Percentiles rank a stretch among this genome's conserved stretches.
Conservation (phyloP, 1,140 invertebrate species). For the Conopomorpha cramerella region DNA sequence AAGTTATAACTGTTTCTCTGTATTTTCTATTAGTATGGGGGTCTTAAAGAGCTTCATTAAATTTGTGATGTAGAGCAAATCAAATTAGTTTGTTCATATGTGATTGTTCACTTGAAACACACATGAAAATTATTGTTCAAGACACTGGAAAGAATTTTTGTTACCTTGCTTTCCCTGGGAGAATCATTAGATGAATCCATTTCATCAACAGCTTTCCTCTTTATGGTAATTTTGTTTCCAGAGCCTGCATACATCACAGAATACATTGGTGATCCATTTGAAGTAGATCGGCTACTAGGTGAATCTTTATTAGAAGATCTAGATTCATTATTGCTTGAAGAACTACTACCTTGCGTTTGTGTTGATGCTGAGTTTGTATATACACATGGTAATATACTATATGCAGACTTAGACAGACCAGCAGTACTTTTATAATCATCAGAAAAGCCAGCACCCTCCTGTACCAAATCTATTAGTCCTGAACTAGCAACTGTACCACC, state of each 20-base stretch:
- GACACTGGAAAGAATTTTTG: background rate
- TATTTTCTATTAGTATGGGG: background rate
- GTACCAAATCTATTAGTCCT: constrained; percentile 74
- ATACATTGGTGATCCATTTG: constrained; percentile 74
- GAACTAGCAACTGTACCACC: constrained; percentile 55
- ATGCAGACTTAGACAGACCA: constrained; percentile 70
- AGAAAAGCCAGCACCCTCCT: constrained; percentile 77
- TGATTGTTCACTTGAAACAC: no score
- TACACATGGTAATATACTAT: constrained; percentile 74
- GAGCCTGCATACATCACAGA: constrained; percentile 78
- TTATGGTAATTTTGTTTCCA: constrained; percentile 82
- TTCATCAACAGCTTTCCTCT: constrained; percentile 71
- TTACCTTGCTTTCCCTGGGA: constrained; percentile 37
- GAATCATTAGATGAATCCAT: constrained; percentile 22
- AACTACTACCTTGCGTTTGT: constrained; percentile 62
- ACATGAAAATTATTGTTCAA: constrained; percentile 5
- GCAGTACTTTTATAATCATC: constrained; percentile 76
- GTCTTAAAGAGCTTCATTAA: background rate
- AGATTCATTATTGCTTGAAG: constrained; percentile 34
- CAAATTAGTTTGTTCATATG: background rate
- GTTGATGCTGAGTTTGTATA: constrained; percentile 72
- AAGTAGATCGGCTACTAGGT: constrained; percentile 62
- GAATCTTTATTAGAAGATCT: constrained; percentile 36
- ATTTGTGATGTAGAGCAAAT: background rate
- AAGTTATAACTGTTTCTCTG: no score